These are phyloP conservation scores for Brachypterus glaber DNA, from an alignment of 2,888 invertebrate genomes.

Conservation along the genomic window DNA sequence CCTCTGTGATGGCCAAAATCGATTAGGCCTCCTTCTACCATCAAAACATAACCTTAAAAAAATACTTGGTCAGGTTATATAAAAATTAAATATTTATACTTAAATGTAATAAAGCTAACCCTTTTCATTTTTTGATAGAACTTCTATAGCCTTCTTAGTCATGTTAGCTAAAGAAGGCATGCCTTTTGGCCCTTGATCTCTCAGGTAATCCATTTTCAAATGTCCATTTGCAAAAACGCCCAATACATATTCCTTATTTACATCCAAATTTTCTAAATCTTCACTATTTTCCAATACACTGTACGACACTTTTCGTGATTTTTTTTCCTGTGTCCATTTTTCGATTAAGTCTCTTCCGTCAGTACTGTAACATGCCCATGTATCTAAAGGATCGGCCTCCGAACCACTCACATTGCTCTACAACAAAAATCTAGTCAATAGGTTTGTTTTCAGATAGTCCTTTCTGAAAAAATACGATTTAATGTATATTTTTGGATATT, in stretches of 20 bases:
- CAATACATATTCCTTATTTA: constrained; percentile 60
- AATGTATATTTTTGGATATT: too few relatives aligned
- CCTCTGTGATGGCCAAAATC: constrained; percentile 83
- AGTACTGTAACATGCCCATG: constrained; percentile 49
- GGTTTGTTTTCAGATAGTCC: too few relatives aligned
- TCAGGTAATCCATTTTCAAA: constrained; percentile 61
- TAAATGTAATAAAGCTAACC: too few relatives aligned
- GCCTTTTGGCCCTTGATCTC: constrained; percentile 53
- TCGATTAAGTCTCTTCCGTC: constrained; percentile 69
- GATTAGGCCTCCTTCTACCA: constrained; percentile 80
- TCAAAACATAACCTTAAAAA: too few relatives aligned
- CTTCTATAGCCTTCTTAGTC: constrained; percentile 66
- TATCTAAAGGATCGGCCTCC: constrained; percentile 41
- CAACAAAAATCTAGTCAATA: too few relatives aligned
- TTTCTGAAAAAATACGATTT: too few relatives aligned
- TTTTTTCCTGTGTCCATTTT: constrained; percentile 53
- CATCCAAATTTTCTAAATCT: constrained; percentile 52
- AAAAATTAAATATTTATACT: too few relatives aligned
- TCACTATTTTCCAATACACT: constrained; percentile 58
- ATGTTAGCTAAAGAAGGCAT: constrained; percentile 73
- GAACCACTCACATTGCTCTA: constrained; percentile 48
- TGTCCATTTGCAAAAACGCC: constrained; percentile 77
- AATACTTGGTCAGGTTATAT: too few relatives aligned
- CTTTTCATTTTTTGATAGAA: constrained; percentile 53
- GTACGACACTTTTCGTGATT: constrained; percentile 42